Evolutionary conservation across 1,140 invertebrate genomes (phyloP).

Genomic region (Phenacoccus solenopsis): DNA sequence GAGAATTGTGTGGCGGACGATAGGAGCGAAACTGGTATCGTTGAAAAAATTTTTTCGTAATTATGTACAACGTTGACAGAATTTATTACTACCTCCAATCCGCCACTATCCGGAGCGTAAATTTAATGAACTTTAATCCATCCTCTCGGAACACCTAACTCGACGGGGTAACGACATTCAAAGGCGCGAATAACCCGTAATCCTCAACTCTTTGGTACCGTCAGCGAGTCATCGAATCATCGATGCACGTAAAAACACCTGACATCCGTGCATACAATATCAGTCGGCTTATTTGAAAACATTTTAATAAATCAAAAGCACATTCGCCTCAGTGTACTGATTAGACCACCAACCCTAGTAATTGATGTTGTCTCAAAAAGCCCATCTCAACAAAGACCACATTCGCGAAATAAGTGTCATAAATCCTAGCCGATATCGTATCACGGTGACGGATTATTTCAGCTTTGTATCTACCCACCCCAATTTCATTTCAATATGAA

Average conservation of each 20-base stretch:
- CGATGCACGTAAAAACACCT: not conserved
- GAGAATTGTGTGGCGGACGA: not conserved
- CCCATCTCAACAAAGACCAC: not conserved
- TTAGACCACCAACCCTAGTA: not conserved
- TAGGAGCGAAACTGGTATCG: no score
- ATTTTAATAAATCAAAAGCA: not conserved
- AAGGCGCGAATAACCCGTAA: no score
- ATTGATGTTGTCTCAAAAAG: not conserved
- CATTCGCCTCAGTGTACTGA: no score
- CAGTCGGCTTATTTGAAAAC: no score
- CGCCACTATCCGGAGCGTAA: not conserved
- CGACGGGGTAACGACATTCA: no score
- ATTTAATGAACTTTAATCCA: not conserved
- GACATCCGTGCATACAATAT: no score
- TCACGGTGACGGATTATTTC: not conserved
- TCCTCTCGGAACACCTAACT: no score
- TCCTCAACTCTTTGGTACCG: not conserved
- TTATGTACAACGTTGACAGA: not conserved
- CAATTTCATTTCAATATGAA: slow-evolving; percentile 5
- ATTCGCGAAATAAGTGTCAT: not conserved
- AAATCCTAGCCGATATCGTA: not conserved
- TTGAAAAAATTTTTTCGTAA: not conserved
- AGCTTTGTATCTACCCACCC: not conserved
- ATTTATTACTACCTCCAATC: no score
- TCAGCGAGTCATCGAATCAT: no score